These are phyloP conservation scores for Aselliscus stoliczkanus DNA, from an alignment of 2,797 vertebrate species.

Conservation along the genomic window DNA sequence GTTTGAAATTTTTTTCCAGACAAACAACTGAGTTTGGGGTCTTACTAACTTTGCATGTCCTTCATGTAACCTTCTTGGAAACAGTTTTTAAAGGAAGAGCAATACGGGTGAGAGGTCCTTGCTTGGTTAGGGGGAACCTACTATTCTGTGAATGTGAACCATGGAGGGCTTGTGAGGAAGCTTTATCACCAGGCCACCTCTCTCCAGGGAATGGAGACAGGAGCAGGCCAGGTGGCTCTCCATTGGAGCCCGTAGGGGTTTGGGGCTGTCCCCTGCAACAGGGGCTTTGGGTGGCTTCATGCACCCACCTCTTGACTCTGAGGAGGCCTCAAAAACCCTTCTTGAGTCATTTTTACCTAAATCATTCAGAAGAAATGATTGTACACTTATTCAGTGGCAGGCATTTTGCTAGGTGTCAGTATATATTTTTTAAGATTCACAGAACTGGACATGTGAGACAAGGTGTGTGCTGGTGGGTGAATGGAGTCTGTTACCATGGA, in stretches of 20 bases:
- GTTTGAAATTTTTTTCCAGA: not conserved
- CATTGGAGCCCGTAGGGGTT: not conserved
- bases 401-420: not conserved
- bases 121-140: not conserved
- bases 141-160: not conserved
- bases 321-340: not conserved
- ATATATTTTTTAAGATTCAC: conserved; percentile 1
- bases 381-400: not conserved
- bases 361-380: not conserved
- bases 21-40: not conserved
- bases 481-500: not conserved
- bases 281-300: not conserved
- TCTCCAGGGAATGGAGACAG: not conserved
- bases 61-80: not conserved
- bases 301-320: not conserved
- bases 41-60: not conserved
- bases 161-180: not conserved
- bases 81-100: not conserved
- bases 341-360: not conserved
- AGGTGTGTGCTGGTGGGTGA: not conserved
- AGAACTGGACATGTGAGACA: not conserved
- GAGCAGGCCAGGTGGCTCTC: not conserved
- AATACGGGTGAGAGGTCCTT: not conserved
- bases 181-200: not conserved
- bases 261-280: not conserved